phyloP scores from a whole-genome alignment of 2,113 vertebrate genomes.

The Malurus alboscapulatus region DNA sequence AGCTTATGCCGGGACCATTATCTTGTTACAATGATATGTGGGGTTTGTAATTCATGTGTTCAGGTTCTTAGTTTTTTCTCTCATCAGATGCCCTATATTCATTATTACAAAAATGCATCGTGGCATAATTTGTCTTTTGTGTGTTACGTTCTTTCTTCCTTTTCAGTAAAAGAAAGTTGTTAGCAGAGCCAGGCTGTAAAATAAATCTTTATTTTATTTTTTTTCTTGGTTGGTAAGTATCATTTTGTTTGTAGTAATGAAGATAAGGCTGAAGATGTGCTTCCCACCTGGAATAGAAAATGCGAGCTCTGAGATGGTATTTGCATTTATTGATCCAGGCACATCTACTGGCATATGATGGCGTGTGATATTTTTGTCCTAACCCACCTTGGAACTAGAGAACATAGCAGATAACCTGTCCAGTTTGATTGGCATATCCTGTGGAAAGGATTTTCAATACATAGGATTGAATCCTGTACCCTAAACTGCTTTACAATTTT shows the following conservation, averaged over 20 bases:
- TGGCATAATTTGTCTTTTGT: not conserved
- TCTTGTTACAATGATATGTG: not conserved
- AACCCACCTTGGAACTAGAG: conserved; percentile 5
- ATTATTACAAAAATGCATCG: not conserved
- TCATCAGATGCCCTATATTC: not conserved
- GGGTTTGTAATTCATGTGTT: not conserved
- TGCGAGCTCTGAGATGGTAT: not conserved
- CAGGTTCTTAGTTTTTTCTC: not conserved
- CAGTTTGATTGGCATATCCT: conserved; percentile 16
- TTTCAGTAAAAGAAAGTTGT: not conserved
- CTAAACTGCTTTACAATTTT: not conserved
- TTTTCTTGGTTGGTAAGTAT: not conserved
- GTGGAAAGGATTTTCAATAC: not conserved
- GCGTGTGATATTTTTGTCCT: conserved; percentile 26
- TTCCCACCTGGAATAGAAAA: conserved; percentile 23
- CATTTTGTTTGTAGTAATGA: conserved; percentile 39
- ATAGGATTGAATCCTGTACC: not conserved
- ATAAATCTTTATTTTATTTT: not conserved
- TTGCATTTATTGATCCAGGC: conserved; percentile 53
- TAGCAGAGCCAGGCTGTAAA: not conserved
- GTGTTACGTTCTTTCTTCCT: not conserved
- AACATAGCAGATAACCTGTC: conserved; percentile 28
- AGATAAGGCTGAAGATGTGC: conserved; percentile 5
- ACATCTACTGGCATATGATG: conserved; percentile 17
- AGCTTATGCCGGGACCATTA: not conserved